Evolutionary conservation across 2,113 vertebrate species (phyloP).

Genomic region (Elaphurus davidianus): DNA sequence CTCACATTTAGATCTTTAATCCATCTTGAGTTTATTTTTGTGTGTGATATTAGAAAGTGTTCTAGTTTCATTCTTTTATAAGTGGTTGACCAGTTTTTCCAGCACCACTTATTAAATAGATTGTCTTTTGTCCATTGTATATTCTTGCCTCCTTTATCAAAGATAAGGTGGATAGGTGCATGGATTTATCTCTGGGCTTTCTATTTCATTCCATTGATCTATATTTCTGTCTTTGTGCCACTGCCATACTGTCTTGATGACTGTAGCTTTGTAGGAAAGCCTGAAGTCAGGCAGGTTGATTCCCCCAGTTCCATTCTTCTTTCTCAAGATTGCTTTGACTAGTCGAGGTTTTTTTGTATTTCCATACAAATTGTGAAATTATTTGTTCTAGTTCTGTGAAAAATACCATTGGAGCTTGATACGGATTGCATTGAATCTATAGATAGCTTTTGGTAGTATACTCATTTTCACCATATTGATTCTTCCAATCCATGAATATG

Average conservation of each 20-base stretch:
- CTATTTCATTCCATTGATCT: background rate
- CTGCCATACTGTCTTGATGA: background rate
- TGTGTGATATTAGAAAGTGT: background rate
- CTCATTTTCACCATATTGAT: too few species aligned
- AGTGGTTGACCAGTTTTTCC: background rate
- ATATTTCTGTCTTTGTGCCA: background rate
- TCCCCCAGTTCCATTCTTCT: background rate
- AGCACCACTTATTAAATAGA: background rate
- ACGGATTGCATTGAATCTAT: background rate
- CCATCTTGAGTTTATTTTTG: background rate
- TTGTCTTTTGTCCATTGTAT: background rate
- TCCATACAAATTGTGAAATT: background rate
- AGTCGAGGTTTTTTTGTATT: background rate
- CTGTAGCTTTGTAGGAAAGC: background rate
- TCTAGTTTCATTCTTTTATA: background rate
- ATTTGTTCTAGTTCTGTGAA: background rate
- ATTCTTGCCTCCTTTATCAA: background rate
- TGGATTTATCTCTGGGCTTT: background rate
- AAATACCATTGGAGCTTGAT: background rate
- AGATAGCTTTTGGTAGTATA: background rate
- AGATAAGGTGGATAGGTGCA: background rate
- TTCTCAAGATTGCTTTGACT: background rate
- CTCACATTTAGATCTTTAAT: background rate
- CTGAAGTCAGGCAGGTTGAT: background rate
- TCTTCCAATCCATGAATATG: too few species aligned